Evolutionary conservation across 1,140 invertebrate genomes (phyloP).

Genomic region (Zaprionus ghesquierei): DNA sequence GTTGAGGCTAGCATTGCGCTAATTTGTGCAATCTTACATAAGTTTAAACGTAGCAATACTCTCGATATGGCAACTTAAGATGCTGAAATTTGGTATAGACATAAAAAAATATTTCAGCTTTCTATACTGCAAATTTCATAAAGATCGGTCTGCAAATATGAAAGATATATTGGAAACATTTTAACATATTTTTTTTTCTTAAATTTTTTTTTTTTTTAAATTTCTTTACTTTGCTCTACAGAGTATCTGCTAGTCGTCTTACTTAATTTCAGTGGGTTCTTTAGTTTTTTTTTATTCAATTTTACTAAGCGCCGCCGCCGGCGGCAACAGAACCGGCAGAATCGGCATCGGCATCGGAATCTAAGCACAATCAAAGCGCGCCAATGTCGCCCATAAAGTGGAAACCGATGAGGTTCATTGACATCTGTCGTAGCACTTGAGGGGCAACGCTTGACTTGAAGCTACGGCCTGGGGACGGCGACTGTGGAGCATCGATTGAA

Average conservation of each 20-base stretch:
- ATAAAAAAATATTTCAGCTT: not conserved
- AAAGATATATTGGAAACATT: not conserved
- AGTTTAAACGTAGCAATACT: not conserved
- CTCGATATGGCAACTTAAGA: not conserved
- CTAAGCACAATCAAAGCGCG: conserved; percentile 26
- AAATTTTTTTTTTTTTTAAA: not conserved
- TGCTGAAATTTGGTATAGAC: not conserved
- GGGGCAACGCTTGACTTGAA: conserved; percentile 42
- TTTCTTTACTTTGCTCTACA: not conserved
- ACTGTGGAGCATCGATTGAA: conserved; percentile 57
- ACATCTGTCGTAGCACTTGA: conserved; percentile 19
- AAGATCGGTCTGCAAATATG: not conserved
- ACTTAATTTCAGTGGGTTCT: not conserved
- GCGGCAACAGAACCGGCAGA: conserved; percentile 6
- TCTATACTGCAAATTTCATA: not conserved
- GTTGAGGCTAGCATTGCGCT: not conserved
- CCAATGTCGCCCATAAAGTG: conserved; percentile 13
- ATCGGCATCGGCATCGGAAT: conserved; percentile 1
- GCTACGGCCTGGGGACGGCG: not conserved
- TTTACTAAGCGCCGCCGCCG: conserved; percentile 3
- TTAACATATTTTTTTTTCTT: not conserved
- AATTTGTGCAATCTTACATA: not conserved
- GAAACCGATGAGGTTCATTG: conserved; percentile 25
- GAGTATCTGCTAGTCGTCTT: not conserved
- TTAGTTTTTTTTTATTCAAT: not conserved